Evolutionary conservation across 2,113 vertebrate species (phyloP).

Genomic region (Otis tarda): DNA sequence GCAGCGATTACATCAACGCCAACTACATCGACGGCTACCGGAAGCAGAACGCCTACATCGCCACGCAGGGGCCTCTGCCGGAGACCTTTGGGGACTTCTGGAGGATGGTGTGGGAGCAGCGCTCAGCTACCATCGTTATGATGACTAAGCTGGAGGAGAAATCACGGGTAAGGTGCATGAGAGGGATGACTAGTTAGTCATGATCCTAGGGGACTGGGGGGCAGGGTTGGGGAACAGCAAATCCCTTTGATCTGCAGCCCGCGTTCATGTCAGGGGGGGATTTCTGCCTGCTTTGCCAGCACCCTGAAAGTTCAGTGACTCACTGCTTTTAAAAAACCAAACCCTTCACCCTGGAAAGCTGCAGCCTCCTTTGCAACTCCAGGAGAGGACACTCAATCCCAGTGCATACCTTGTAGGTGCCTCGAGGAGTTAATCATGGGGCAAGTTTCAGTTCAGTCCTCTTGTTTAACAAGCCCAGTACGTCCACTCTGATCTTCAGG

Average conservation of each 20-base stretch:
- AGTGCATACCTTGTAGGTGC: neutral
- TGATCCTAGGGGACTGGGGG: conserved; percentile 53
- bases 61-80: conserved; percentile 92
- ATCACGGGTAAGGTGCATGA: conserved; percentile 83
- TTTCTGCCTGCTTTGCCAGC: conserved; percentile 15
- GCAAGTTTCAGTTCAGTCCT: conserved; percentile 8
- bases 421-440: conserved; percentile 16
- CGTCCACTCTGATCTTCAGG: neutral
- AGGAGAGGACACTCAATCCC: neutral
- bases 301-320: conserved; percentile 47
- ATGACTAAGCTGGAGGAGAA: conserved; percentile 98
- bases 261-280: neutral
- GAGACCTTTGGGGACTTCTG: conserved; percentile 99
- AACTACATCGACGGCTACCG: conserved; percentile 99
- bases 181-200: conserved; percentile 53
- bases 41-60: conserved; percentile 98
- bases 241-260: conserved; percentile 37
- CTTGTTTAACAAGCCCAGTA: conserved; percentile 20
- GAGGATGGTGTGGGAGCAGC: conserved; percentile 99
- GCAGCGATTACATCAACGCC: conserved; percentile 96
- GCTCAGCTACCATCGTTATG: conserved; percentile 96
- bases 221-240: neutral
- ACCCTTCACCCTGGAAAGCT: neutral
- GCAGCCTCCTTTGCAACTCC: neutral
- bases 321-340: neutral